Evolutionary conservation across 2,888 invertebrate species (phyloP).

Genomic region (Ormyrus pomaceus): DNA sequence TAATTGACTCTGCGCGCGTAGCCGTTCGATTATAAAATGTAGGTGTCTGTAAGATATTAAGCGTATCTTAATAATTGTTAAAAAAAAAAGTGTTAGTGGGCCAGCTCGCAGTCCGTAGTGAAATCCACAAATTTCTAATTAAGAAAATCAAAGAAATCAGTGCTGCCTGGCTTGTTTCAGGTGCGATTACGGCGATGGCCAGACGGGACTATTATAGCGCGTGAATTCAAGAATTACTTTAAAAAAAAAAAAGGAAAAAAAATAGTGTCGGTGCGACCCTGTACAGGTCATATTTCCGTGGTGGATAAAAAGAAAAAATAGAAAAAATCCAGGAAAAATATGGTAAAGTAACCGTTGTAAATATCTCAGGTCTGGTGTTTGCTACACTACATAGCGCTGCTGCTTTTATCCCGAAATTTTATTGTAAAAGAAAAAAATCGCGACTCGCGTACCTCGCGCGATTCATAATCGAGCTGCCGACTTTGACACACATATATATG

Average conservation of each 20-base stretch:
- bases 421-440: constrained; percentile 37
- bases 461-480: constrained; percentile 52
- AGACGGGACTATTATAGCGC: constrained; percentile 8
- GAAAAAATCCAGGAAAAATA: constrained; percentile 37
- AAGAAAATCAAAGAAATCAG: constrained; percentile 13
- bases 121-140: constrained; percentile 38
- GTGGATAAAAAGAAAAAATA: constrained; percentile 16
- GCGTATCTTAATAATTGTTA: constrained; percentile 55
- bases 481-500: constrained; percentile 30
- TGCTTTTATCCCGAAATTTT: constrained; percentile 38
- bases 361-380: constrained; percentile 59
- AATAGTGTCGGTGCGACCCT: constrained; percentile 43
- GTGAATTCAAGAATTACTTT: not conserved
- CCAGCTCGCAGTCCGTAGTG: constrained; percentile 40
- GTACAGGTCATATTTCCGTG: constrained; percentile 46
- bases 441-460: constrained; percentile 57
- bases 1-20: constrained; percentile 65
- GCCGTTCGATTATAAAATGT: constrained; percentile 61
- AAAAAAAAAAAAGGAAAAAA: not conserved
- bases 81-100: constrained; percentile 42
- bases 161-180: constrained; percentile 28
- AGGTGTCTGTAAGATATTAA: constrained; percentile 58
- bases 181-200: constrained; percentile 13
- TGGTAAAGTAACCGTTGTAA: constrained; percentile 54
- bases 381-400: constrained; percentile 45